Conservation (phyloP, 2,888 invertebrate species). For the Sminthurinus aureus region DNA sequence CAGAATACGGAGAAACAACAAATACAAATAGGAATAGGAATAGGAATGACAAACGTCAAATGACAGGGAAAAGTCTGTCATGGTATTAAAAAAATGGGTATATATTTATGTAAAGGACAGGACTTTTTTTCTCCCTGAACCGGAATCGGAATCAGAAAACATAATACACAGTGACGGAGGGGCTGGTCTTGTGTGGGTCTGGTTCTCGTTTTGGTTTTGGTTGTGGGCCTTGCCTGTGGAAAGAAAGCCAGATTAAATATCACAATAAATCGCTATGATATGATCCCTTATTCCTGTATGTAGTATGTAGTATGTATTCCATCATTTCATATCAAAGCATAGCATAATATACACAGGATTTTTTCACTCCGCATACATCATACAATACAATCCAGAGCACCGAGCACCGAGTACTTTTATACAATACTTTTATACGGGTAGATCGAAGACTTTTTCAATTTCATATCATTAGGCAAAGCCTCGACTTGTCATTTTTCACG, state of each 20-base stretch:
- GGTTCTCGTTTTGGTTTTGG: neutral
- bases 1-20: too few relatives aligned
- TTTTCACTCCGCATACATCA: neutral
- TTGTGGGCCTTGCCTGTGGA: constrained; percentile 12
- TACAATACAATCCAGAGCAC: too few relatives aligned
- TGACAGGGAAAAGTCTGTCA: too few relatives aligned
- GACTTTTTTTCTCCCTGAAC: neutral
- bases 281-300: constrained; percentile 35
- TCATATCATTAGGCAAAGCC: constrained; percentile 47
- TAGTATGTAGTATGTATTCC: too few relatives aligned
- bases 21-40: too few relatives aligned
- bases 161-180: neutral
- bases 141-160: neutral
- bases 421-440: neutral
- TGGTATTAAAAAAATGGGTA: too few relatives aligned
- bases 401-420: too few relatives aligned
- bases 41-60: too few relatives aligned
- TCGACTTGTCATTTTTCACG: constrained; percentile 53
- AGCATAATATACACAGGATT: constrained; percentile 22
- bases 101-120: too few relatives aligned
- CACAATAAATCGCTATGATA: constrained; percentile 43
- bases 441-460: constrained; percentile 48
- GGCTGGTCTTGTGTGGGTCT: neutral
- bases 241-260: constrained; percentile 44
- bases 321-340: too few relatives aligned